Evolutionary conservation across 92 coral and sea anemone species (phyloP).

Genomic region (Porites divaricata): DNA sequence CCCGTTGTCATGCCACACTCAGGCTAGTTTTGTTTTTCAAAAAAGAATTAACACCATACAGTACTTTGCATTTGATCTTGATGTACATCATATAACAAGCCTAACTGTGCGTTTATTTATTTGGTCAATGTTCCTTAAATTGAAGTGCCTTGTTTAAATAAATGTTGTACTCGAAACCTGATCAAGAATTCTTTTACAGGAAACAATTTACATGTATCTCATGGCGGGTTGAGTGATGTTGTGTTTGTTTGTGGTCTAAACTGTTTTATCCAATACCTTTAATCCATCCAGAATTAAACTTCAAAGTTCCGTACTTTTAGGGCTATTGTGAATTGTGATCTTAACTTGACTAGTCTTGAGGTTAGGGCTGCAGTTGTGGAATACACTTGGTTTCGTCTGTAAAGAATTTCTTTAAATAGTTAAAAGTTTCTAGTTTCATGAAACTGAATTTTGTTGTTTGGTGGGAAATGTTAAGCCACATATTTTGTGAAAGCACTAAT

Average conservation of each 20-base stretch:
- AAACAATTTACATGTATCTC: background rate
- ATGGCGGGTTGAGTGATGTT: background rate
- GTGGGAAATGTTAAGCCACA: too few species aligned
- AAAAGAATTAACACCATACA: too few species aligned
- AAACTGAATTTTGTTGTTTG: background rate
- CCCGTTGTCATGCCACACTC: too few species aligned
- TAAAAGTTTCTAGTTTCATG: too few species aligned
- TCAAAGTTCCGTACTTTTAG: background rate
- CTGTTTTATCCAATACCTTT: conserved; percentile 2
- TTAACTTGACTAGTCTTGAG: background rate
- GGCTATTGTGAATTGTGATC: background rate
- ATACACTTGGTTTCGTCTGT: background rate
- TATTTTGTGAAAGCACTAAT: too few species aligned
- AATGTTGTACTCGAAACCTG: background rate
- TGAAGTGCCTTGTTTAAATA: too few species aligned
- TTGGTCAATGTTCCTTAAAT: too few species aligned
- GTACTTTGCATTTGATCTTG: too few species aligned
- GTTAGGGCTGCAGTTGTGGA: background rate
- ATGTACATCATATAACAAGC: too few species aligned
- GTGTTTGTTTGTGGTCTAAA: background rate
- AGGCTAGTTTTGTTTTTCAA: too few species aligned
- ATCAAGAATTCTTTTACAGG: background rate
- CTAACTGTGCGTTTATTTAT: too few species aligned
- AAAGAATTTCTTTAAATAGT: too few species aligned
- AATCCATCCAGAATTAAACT: conserved; percentile 2